Base-by-base conservation (phyloP, 2,888 invertebrate genomes). In the Agriopis marginaria region DNA sequence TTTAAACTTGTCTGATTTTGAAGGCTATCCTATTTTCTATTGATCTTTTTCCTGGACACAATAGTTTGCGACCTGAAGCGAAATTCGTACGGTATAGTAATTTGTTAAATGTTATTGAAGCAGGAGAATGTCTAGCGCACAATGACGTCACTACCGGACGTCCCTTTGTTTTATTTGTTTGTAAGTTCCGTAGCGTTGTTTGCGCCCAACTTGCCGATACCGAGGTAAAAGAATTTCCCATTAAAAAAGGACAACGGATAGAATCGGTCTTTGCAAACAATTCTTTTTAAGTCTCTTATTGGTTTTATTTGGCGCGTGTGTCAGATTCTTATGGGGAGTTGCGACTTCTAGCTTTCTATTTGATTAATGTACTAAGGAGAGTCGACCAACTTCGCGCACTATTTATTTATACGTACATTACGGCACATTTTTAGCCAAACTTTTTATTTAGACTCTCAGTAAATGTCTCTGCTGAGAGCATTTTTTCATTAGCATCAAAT, bases 211-310 rank as follows among this genome's bases (percentile, higher is more conserved):
- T 90, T 90, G 78, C 75, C 79, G 83, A 83, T 84, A 81, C 82
- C 78, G 77, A 89, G 86, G 88, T 89, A 87, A 87, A 91, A 88
- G 89, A 91, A 91, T 91, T 89, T 87, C 82, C 85, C 79, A 89
- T 89, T 89, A 89, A 89, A 89, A 88, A 88, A 74, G 89, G 88
- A 90, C 90, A 89, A 81, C 86, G 82, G 79, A 87, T 86, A 86
- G 86, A 88, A 89, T 90, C 85, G 88, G 82, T 83, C 82, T 84
- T 82, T 78, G 90, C 86, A 89, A 90, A 89, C 90, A 91, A 86
- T 91, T 85, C 87, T 70, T 71, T 70, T 73, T 71, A 80, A 84
- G 81, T 86, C 82, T 85, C 82, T 89, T 92, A 91, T 91, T 91
- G 89, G 89, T 91, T 92, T 88, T 86, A 87, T 86, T 82, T 81